phyloP scores from a whole-genome alignment of 2,888 invertebrate species.

The Ectobius pallidus region DNA sequence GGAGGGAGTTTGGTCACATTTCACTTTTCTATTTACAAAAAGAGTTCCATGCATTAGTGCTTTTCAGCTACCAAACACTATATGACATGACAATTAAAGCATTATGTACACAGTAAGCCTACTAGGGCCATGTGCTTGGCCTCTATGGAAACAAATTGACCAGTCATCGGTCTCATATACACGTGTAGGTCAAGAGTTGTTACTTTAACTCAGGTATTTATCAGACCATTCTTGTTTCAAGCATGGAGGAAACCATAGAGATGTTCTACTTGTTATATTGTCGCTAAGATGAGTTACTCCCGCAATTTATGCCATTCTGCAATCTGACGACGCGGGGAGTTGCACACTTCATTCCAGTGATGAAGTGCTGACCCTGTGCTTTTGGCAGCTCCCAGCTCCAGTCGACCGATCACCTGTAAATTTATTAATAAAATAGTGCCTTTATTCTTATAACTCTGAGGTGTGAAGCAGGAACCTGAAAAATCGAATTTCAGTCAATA shows the following conservation, averaged over 20 bases:
- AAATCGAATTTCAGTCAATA: too few species aligned
- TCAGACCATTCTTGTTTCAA: not conserved
- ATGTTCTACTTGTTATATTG: constrained; percentile 10
- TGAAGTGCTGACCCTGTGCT: constrained; percentile 82
- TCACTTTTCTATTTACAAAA: not conserved
- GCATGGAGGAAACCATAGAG: constrained; percentile 7
- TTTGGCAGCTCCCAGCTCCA: constrained; percentile 87
- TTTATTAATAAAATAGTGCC: constrained; percentile 28
- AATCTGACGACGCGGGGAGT: constrained; percentile 95
- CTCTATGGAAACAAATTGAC: not conserved
- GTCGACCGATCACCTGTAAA: constrained; percentile 94
- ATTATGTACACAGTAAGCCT: not conserved
- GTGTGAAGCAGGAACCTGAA: too few species aligned
- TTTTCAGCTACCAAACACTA: not conserved
- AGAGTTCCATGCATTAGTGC: not conserved
- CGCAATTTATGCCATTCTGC: constrained; percentile 99
- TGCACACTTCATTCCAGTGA: constrained; percentile 98
- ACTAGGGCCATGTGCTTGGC: not conserved
- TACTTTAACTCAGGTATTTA: not conserved
- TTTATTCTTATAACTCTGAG: not conserved
- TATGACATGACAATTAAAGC: too few species aligned
- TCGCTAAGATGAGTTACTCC: constrained; percentile 61
- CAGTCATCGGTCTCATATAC: not conserved
- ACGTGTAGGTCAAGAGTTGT: not conserved
- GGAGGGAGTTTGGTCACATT: not conserved